Evolutionary conservation across 1,140 invertebrate species (phyloP).

Genomic region (Eciton burchellii): DNA sequence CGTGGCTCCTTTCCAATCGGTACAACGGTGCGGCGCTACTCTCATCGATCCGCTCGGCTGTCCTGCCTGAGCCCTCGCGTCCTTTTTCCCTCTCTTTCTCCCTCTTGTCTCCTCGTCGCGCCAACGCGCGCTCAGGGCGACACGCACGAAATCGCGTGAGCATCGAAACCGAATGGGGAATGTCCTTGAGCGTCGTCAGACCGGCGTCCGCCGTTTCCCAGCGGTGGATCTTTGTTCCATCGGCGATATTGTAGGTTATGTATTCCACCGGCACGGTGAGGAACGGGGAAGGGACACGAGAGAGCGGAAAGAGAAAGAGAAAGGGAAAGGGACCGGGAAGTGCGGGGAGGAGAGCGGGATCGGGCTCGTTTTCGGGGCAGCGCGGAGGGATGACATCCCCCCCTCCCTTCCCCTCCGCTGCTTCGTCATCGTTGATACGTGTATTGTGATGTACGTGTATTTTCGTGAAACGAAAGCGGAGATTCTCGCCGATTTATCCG

Average conservation of each 20-base stretch:
- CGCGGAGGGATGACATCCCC: neutral
- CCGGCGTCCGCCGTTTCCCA: neutral
- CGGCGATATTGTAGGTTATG: conserved; percentile 63
- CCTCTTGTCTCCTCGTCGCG: neutral
- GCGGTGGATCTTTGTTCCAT: conserved; percentile 8
- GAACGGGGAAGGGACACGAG: neutral
- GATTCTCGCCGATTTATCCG: conserved; percentile 4
- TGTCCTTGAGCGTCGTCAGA: conserved; percentile 47
- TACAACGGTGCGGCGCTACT: neutral
- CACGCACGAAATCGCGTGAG: conserved; percentile 44
- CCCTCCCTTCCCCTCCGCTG: neutral
- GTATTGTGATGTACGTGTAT: neutral
- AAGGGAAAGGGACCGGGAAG: conserved; percentile 22
- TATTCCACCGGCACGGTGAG: conserved; percentile 22
- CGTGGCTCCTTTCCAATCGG: conserved; percentile 23
- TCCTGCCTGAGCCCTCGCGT: conserved; percentile 1
- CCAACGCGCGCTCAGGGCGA: neutral
- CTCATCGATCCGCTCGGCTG: conserved; percentile 18
- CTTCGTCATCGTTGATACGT: conserved; percentile 5
- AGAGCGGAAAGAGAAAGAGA: neutral
- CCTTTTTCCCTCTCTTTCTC: neutral
- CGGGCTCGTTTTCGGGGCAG: conserved; percentile 32
- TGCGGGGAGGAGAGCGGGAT: conserved; percentile 16
- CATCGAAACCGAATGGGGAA: conserved; percentile 12
- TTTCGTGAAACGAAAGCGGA: neutral